These are phyloP conservation scores for Rhombomys opimus DNA, from an alignment of 2,113 vertebrate species.

Conservation along the genomic window DNA sequence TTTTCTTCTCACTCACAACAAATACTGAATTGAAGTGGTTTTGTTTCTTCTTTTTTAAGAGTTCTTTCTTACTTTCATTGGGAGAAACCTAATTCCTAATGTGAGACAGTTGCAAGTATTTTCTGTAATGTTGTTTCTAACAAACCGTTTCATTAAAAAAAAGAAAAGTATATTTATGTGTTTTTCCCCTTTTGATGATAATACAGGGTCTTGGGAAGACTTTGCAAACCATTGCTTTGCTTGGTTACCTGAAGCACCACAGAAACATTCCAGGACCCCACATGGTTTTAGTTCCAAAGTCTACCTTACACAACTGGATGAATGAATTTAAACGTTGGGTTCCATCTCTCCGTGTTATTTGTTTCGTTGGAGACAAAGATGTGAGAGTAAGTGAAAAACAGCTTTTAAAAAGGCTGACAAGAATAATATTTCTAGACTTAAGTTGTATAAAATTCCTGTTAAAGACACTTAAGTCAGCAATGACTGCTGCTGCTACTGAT, in stretches of 20 bases:
- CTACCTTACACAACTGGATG: conserved; percentile 95
- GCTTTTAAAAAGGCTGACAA: background rate
- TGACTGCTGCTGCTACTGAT: background rate
- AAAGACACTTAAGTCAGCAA: conserved; percentile 1
- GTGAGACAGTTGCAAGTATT: conserved; percentile 26
- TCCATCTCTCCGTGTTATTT: conserved; percentile 92
- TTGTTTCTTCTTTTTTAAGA: conserved; percentile 6
- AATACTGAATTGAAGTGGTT: conserved; percentile 42
- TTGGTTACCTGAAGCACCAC: conserved; percentile 95
- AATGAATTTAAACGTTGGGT: conserved; percentile 96
- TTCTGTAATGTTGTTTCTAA: conserved; percentile 56
- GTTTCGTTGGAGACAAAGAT: conserved; percentile 94
- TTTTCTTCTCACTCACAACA: conserved; percentile 44
- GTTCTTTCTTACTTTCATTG: conserved; percentile 14
- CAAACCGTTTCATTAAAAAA: conserved; percentile 46
- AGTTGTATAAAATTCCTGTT: conserved; percentile 1
- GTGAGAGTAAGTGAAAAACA: conserved; percentile 88
- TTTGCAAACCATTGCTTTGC: conserved; percentile 93
- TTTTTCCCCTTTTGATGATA: conserved; percentile 65
- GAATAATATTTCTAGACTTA: conserved; percentile 41
- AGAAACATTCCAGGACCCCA: conserved; percentile 94
- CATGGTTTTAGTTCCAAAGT: conserved; percentile 95
- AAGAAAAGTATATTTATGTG: background rate
- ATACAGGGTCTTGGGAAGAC: conserved; percentile 94
- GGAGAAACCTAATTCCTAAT: background rate